A percentile compares a stretch with the other conserved stretches of the same genome.
Conservation (phyloP, 2,888 invertebrate species). For the Aphidoletes aphidimyza region DNA sequence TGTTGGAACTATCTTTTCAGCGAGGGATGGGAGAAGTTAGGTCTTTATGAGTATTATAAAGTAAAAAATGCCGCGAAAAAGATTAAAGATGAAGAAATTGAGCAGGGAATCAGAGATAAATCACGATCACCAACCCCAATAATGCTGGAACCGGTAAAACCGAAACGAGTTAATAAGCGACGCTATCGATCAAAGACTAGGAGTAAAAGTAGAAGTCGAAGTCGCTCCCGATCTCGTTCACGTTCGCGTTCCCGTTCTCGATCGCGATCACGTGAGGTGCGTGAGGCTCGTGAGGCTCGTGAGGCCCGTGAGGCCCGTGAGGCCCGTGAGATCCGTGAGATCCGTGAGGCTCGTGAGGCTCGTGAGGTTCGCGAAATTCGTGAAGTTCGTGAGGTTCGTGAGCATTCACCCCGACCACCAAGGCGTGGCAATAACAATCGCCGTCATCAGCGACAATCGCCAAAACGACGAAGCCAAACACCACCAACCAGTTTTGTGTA, state of each 20-base stretch:
- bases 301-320: slow-evolving; percentile 61
- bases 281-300: slow-evolving; percentile 65
- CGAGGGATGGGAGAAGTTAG: slow-evolving; percentile 99
- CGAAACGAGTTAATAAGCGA: slow-evolving; percentile 67
- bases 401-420: slow-evolving; percentile 64
- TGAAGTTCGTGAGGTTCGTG: slow-evolving; percentile 57
- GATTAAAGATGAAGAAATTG: slow-evolving; percentile 85
- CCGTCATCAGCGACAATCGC: slow-evolving; percentile 67
- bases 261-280: slow-evolving; percentile 58
- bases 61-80: slow-evolving; percentile 92
- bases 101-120: slow-evolving; percentile 75
- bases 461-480: slow-evolving; percentile 63
- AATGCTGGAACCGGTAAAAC: slow-evolving; percentile 74
- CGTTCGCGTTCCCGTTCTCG: slow-evolving; percentile 57
- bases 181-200: slow-evolving; percentile 73
- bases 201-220: slow-evolving; percentile 66
- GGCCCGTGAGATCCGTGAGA: slow-evolving; percentile 61
- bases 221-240: neutral
- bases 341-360: slow-evolving; percentile 64
- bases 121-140: slow-evolving; percentile 86
- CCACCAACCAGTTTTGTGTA: slow-evolving; percentile 83
- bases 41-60: slow-evolving; percentile 97
- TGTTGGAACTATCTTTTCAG: slow-evolving; percentile 65
- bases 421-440: slow-evolving; percentile 60
- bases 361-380: slow-evolving; percentile 60